Conservation (phyloP, 2,797 vertebrate species). For the Anguilla megastoma region DNA sequence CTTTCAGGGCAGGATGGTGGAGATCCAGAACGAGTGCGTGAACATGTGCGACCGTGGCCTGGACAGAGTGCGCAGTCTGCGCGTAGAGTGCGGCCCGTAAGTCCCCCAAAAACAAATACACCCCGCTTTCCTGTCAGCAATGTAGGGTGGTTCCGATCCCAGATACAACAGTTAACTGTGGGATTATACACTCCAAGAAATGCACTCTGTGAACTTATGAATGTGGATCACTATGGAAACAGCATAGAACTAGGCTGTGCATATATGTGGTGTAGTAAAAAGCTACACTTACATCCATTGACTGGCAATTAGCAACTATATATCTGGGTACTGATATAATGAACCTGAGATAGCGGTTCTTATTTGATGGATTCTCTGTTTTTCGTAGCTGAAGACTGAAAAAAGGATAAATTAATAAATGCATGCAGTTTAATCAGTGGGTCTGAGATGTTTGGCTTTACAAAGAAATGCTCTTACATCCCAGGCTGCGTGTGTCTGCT, state of each 20-base stretch:
- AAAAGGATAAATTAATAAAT: not conserved
- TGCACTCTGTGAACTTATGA: not conserved
- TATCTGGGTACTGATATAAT: not conserved
- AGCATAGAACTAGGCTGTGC: not conserved
- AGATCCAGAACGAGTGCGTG: slow-evolving; percentile 86
- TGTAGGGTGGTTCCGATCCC: not conserved
- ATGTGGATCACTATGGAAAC: slow-evolving; percentile 1
- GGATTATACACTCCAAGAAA: not conserved
- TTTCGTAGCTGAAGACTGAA: not conserved
- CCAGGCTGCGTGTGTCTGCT: no score
- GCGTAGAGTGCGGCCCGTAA: slow-evolving; percentile 92
- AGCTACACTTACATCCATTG: not conserved
- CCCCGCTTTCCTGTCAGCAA: not conserved
- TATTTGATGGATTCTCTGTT: not conserved
- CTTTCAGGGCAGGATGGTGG: slow-evolving; percentile 90
- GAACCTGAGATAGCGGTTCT: not conserved
- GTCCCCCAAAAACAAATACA: slow-evolving; percentile 55
- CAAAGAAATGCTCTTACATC: not conserved
- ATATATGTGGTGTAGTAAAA: not conserved
- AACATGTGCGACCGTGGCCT: slow-evolving; percentile 88
- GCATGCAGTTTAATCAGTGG: not conserved
- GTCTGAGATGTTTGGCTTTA: not conserved
- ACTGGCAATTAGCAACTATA: not conserved
- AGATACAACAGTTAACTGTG: not conserved
- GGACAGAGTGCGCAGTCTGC: slow-evolving; percentile 87